Conservation (phyloP, 2,888 invertebrate species). For the Philonicus albiceps region DNA sequence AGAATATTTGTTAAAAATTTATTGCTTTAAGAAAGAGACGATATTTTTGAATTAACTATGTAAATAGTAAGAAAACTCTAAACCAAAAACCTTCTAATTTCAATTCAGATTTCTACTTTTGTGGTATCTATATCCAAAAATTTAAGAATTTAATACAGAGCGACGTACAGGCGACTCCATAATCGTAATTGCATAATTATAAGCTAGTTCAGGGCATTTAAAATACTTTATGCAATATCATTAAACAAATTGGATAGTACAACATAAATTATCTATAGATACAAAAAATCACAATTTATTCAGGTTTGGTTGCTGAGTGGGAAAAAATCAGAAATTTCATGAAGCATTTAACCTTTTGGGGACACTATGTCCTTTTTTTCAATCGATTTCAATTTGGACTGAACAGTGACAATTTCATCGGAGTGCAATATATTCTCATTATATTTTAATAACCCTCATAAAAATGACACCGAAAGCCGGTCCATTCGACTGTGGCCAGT, state of each 20-base stretch:
- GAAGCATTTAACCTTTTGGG: not conserved
- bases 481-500: not conserved
- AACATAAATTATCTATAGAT: not conserved
- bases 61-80: no score
- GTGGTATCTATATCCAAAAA: no score
- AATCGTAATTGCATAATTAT: not conserved
- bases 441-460: constrained; percentile 27
- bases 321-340: not conserved
- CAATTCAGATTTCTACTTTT: no score
- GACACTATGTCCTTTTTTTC: not conserved
- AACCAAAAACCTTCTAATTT: no score
- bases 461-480: not conserved
- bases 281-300: not conserved
- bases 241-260: not conserved
- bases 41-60: no score
- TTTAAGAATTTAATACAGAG: no score
- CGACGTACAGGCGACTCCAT: no score
- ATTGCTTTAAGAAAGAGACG: no score
- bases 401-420: constrained; percentile 5
- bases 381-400: constrained; percentile 13
- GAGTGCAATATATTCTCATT: constrained; percentile 15
- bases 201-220: not conserved
- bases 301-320: not conserved
- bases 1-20: no score
- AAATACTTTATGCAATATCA: not conserved